A percentile compares a stretch with the other conserved stretches of the same genome.
Conservation (phyloP, 2,113 vertebrate species). For the Dryoscopus gambensis region DNA sequence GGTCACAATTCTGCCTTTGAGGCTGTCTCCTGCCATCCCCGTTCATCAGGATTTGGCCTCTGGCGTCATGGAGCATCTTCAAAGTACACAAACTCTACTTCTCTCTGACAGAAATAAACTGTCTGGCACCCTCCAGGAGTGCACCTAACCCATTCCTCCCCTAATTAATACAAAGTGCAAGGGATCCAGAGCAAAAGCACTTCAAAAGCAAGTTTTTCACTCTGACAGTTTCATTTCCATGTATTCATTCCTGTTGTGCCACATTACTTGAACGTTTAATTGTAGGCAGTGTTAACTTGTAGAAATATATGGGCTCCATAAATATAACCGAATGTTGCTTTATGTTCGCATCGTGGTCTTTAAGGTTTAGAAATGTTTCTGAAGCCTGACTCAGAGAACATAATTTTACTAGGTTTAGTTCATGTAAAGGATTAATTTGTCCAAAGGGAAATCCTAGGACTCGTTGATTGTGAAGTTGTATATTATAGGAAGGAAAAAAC, state of each 20-base stretch:
- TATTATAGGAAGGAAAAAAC: background rate
- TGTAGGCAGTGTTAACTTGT: background rate
- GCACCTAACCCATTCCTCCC: background rate
- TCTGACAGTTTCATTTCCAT: background rate
- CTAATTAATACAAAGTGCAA: background rate
- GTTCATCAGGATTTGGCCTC: background rate
- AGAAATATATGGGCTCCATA: conserved; percentile 22
- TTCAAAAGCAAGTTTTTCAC: background rate
- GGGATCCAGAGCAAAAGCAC: background rate
- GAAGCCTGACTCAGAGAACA: background rate
- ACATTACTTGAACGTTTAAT: background rate
- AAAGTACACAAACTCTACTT: background rate
- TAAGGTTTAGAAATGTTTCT: background rate
- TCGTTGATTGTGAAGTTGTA: background rate
- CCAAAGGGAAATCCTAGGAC: background rate
- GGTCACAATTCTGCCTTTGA: background rate
- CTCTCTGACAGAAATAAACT: background rate
- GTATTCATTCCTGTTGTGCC: background rate
- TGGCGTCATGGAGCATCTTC: background rate
- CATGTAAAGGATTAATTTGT: background rate
- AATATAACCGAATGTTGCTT: background rate
- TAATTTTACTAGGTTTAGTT: background rate
- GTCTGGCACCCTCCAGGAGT: background rate
- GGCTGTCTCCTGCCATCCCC: background rate
- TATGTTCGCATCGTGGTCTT: background rate